phyloP scores from a whole-genome alignment of 2,797 vertebrate species.

The Mionectes olivaceus region DNA sequence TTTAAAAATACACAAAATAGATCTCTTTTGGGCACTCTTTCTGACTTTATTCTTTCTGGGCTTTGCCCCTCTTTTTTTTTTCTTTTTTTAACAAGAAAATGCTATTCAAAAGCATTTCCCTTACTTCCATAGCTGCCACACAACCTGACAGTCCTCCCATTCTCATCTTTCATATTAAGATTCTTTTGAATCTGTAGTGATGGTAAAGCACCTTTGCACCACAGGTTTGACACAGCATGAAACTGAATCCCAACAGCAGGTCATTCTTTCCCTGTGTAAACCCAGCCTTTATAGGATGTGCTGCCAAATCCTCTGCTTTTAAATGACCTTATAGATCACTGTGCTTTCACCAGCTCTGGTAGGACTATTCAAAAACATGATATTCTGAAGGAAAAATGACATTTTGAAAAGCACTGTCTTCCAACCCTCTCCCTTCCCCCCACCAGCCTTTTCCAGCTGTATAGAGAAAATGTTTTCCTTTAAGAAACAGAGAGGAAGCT shows the following conservation, averaged over 20 bases:
- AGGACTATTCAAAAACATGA: not conserved
- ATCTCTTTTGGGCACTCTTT: not conserved
- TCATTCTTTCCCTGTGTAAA: conserved; percentile 29
- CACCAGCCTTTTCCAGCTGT: not conserved
- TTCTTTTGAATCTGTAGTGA: conserved; percentile 62
- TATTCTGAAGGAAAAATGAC: conserved; percentile 27
- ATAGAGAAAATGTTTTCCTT: not conserved
- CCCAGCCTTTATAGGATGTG: not conserved
- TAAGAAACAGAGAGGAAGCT: conserved; percentile 31
- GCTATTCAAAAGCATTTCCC: conserved; percentile 52
- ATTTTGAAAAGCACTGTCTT: conserved; percentile 1
- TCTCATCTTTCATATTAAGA: conserved; percentile 58
- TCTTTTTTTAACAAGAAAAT: not conserved
- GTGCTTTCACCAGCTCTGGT: not conserved
- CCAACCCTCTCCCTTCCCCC: not conserved
- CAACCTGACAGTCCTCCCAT: conserved; percentile 39
- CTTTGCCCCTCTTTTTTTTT: not conserved
- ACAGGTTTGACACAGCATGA: conserved; percentile 27
- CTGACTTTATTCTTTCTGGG: not conserved
- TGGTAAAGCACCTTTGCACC: conserved; percentile 53
- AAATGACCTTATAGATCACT: conserved; percentile 18
- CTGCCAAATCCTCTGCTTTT: conserved; percentile 39
- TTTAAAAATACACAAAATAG: not conserved
- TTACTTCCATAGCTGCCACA: conserved; percentile 42
- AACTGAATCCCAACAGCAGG: conserved; percentile 23